Percentiles rank a stretch among this genome's conserved stretches.
These are phyloP conservation scores for Autographa pulchrina DNA, from an alignment of 2,888 invertebrate genomes.

Conservation along the genomic window DNA sequence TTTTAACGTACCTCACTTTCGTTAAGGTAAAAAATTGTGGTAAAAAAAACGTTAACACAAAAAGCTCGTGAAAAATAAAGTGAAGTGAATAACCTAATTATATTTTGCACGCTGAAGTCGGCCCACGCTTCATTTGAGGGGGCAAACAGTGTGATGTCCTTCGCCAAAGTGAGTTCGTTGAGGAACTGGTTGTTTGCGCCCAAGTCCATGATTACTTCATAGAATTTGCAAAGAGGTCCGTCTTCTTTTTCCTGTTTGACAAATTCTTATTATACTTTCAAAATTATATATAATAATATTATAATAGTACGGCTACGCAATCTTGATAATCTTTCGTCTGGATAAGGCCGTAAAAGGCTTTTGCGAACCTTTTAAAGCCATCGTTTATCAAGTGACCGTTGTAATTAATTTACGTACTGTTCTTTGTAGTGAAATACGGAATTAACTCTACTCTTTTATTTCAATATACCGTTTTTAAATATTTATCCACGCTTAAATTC, in stretches of 20 bases:
- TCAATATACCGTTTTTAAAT: conserved; percentile 38
- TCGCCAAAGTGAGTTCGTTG: conserved; percentile 91
- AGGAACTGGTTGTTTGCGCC: conserved; percentile 92
- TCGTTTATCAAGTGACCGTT: conserved; percentile 55
- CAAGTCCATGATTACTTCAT: conserved; percentile 93
- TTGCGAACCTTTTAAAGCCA: conserved; percentile 46
- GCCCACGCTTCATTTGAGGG: conserved; percentile 97
- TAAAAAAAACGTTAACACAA: conserved; percentile 45
- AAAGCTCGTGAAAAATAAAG: conserved; percentile 36
- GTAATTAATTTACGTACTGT: conserved; percentile 57
- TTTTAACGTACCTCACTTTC: conserved; percentile 16
- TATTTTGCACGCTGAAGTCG: conserved; percentile 92
- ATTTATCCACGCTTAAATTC: conserved; percentile 52
- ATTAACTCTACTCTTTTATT: conserved; percentile 51
- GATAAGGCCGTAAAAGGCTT: conserved; percentile 41
- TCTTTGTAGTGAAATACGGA: conserved; percentile 57
- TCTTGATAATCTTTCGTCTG: conserved; percentile 48
- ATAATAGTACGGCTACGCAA: conserved; percentile 38
- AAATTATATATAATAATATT: no score
- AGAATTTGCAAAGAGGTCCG: conserved; percentile 94
- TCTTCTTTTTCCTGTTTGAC: conserved; percentile 83
- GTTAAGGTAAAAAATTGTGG: conserved; percentile 27
- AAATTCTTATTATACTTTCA: conserved; percentile 41
- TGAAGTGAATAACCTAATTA: conserved; percentile 86
- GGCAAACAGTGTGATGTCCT: conserved; percentile 95